Evolutionary conservation across 2,113 vertebrate genomes (phyloP).

Genomic region (Pseudois nayaur): DNA sequence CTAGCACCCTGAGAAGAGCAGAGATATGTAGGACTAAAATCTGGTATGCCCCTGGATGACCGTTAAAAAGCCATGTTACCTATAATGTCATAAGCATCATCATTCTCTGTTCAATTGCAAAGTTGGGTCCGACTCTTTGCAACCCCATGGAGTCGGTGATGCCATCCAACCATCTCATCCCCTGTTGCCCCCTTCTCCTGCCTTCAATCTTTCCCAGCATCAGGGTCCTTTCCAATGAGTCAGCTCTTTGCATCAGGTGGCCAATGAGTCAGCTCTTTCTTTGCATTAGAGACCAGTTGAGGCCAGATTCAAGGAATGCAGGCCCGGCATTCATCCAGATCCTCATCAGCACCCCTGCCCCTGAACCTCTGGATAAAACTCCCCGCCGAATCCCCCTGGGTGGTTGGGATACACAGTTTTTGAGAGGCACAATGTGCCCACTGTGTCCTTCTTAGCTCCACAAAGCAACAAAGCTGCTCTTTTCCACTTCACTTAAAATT

Average conservation of each 20-base stretch:
- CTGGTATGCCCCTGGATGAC: not conserved
- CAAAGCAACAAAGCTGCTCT: not conserved
- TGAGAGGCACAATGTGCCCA: not conserved
- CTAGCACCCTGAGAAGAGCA: not conserved
- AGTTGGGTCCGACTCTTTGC: not conserved
- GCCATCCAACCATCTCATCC: not conserved
- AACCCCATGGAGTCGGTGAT: not conserved
- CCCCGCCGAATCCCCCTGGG: not conserved
- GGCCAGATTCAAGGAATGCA: not conserved
- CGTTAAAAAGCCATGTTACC: not conserved
- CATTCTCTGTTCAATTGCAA: not conserved
- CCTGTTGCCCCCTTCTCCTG: not conserved
- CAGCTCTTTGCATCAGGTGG: not conserved
- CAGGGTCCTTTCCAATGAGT: not conserved
- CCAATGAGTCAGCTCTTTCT: not conserved
- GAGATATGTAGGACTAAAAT: rapidly evolving
- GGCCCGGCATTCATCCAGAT: not conserved
- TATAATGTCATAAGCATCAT: rapidly evolving
- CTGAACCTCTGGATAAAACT: not conserved
- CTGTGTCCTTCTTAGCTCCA: not conserved
- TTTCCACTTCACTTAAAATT: not conserved
- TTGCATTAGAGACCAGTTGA: not conserved
- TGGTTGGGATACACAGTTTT: not conserved
- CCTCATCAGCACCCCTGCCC: not conserved
- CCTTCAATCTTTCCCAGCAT: not conserved